Conservation (phyloP, 1,140 invertebrate genomes). For the Octopus bimaculoides region DNA sequence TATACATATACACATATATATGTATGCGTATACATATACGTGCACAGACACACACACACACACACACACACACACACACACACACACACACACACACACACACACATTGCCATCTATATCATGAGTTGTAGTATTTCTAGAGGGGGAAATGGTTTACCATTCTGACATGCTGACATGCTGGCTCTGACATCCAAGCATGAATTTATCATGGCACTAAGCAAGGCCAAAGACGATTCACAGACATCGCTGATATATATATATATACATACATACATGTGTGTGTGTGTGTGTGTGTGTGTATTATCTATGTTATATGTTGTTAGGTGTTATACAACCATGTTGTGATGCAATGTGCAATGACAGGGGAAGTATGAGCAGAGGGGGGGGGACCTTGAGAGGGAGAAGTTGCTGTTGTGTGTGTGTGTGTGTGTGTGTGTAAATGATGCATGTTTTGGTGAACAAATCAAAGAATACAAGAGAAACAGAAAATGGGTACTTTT, state of each 20-base stretch:
- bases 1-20: slow-evolving; percentile 10
- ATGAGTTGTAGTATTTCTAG: not conserved
- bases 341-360: too few species aligned
- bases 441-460: too few species aligned
- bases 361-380: too few species aligned
- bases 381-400: too few species aligned
- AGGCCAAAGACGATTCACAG: not conserved
- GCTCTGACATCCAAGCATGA: too few species aligned
- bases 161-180: not conserved
- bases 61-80: slow-evolving; percentile 14
- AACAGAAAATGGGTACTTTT: too few species aligned
- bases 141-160: not conserved
- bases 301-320: not conserved
- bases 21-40: slow-evolving; percentile 6
- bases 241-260: not conserved
- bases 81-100: not conserved
- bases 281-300: not conserved
- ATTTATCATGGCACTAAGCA: not conserved
- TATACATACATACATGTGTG: not conserved
- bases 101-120: not conserved
- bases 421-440: too few species aligned
- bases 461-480: too few species aligned
- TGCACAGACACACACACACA: slow-evolving; percentile 10
- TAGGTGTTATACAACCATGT: too few species aligned
- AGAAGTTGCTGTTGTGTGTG: too few species aligned